A percentile compares a stretch with the other conserved stretches of the same genome.
Conservation (phyloP, 2,797 vertebrate genomes). For the Pseudomugil tenellus region DNA sequence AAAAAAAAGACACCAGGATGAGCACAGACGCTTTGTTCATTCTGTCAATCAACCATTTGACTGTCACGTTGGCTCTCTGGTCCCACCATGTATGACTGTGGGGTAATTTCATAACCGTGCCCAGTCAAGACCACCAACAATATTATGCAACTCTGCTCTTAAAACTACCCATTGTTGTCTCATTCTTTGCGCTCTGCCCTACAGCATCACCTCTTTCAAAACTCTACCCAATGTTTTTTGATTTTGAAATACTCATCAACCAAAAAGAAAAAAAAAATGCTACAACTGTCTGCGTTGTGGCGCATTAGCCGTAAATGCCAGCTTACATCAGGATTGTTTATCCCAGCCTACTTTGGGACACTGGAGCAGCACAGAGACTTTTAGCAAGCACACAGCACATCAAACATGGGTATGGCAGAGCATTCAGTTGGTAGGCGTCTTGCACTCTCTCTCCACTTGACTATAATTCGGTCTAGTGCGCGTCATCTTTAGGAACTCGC, state of each 20-base stretch:
- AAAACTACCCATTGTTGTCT: slow-evolving; percentile 31
- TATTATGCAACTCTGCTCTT: slow-evolving; percentile 72
- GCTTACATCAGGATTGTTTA: slow-evolving; percentile 65
- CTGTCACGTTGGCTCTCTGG: slow-evolving; percentile 60
- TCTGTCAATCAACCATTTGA: slow-evolving; percentile 42
- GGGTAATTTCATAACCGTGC: slow-evolving; percentile 76
- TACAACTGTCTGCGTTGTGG: slow-evolving; percentile 39
- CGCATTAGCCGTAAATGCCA: slow-evolving; percentile 52
- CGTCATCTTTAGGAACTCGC: slow-evolving; percentile 67
- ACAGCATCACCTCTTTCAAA: slow-evolving; percentile 24
- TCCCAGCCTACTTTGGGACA: slow-evolving; percentile 61
- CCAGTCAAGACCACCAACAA: slow-evolving; percentile 64
- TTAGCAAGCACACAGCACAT: slow-evolving; percentile 45
- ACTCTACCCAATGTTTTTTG: neutral
- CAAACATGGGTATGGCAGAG: slow-evolving; percentile 53
- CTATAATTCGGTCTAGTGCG: slow-evolving; percentile 67
- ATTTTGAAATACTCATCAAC: neutral
- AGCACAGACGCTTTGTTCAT: slow-evolving; percentile 29
- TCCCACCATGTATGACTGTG: slow-evolving; percentile 50
- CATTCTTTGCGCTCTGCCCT: slow-evolving; percentile 49
- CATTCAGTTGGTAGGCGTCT: slow-evolving; percentile 67
- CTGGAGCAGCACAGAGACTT: slow-evolving; percentile 50
- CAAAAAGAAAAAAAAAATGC: slow-evolving; percentile 39
- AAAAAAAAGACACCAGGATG: slow-evolving; percentile 20
- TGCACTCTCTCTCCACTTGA: slow-evolving; percentile 53